Evolutionary conservation across 2,113 vertebrate species (phyloP).

Genomic region (Zapornia atra): DNA sequence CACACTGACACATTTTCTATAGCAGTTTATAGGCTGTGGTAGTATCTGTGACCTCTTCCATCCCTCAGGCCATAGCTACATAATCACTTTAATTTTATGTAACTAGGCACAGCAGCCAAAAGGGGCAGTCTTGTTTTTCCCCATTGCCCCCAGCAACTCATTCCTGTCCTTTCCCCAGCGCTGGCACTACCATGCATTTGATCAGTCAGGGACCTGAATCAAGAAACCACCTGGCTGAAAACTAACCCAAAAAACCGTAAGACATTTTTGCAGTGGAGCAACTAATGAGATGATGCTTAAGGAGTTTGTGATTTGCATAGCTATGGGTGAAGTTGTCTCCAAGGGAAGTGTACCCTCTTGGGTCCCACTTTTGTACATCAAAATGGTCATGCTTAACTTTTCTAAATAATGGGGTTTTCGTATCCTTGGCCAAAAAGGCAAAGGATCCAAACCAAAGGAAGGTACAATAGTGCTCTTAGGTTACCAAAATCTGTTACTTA

Average conservation of each 20-base stretch:
- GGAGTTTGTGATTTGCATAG: background rate
- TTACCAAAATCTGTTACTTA: background rate
- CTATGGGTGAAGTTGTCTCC: background rate
- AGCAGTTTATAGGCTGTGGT: slow-evolving; percentile 19
- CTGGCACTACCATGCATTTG: background rate
- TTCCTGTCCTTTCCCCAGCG: background rate
- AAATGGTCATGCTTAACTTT: background rate
- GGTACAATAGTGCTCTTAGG: background rate
- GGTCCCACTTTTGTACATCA: background rate
- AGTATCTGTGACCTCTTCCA: slow-evolving; percentile 59
- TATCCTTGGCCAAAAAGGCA: background rate
- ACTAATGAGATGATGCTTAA: background rate
- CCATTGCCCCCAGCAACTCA: background rate
- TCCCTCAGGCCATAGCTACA: slow-evolving; percentile 48
- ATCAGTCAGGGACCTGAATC: background rate
- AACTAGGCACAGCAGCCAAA: slow-evolving; percentile 49
- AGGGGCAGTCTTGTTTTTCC: slow-evolving; percentile 18
- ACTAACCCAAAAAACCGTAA: background rate
- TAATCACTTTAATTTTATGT: slow-evolving; percentile 66
- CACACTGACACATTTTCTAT: slow-evolving; percentile 33
- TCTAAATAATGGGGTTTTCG: background rate
- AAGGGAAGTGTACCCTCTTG: background rate
- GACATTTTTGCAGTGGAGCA: background rate
- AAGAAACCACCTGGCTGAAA: background rate
- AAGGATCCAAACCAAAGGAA: background rate